Evolutionary conservation across 2,113 vertebrate genomes (phyloP).

Genomic region (Brachyistius frenatus): DNA sequence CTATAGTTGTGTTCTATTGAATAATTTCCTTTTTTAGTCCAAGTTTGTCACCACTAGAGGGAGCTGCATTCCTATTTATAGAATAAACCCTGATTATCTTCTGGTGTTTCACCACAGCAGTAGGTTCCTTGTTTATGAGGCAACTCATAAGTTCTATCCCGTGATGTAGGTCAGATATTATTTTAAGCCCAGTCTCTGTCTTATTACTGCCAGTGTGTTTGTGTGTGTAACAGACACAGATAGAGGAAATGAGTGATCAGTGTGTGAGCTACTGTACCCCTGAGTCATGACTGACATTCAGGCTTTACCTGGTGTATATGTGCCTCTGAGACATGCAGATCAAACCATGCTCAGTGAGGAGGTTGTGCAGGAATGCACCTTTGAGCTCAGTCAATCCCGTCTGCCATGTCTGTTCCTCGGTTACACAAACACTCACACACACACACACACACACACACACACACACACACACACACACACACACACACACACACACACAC

Average conservation of each 20-base stretch:
- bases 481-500: slow-evolving; percentile 29
- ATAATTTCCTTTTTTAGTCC: not conserved
- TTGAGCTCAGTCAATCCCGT: slow-evolving; percentile 46
- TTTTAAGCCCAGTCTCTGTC: not conserved
- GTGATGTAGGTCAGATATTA: not conserved
- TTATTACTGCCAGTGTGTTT: slow-evolving; percentile 1
- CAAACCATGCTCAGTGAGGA: slow-evolving; percentile 40
- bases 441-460: slow-evolving; percentile 25
- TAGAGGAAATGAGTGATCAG: slow-evolving; percentile 17
- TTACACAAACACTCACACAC: slow-evolving; percentile 33
- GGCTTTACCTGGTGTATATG: slow-evolving; percentile 46
- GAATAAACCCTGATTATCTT: not conserved
- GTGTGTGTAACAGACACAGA: slow-evolving; percentile 1
- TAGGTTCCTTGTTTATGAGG: not conserved
- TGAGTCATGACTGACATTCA: slow-evolving; percentile 52
- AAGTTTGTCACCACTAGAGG: slow-evolving; percentile 61
- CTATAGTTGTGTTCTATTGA: not conserved
- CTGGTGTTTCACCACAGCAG: slow-evolving; percentile 5
- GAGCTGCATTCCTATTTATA: slow-evolving; percentile 21
- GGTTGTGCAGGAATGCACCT: slow-evolving; percentile 55
- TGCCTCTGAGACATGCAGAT: slow-evolving; percentile 55
- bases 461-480: slow-evolving; percentile 33
- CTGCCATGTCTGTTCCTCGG: slow-evolving; percentile 29
- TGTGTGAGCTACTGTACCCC: slow-evolving; percentile 21
- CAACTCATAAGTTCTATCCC: slow-evolving; percentile 22